phyloP scores from a whole-genome alignment of 2,797 vertebrate species.

The Bryconaethiops microstoma region DNA sequence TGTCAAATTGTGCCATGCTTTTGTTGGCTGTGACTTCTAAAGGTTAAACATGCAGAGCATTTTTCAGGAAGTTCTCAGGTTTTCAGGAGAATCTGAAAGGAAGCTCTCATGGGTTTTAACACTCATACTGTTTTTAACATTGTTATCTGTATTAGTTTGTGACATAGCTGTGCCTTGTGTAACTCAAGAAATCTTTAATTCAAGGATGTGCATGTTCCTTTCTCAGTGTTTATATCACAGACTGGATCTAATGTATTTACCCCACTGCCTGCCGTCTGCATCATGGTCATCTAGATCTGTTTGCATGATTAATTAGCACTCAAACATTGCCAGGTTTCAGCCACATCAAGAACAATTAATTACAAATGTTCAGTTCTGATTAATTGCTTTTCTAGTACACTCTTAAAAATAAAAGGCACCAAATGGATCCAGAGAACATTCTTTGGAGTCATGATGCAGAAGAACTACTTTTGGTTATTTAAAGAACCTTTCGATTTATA shows the following conservation, averaged over 20 bases:
- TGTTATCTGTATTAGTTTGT: no score
- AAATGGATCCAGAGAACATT: not conserved
- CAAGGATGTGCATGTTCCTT: no score
- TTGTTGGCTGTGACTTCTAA: not conserved
- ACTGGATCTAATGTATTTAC: not conserved
- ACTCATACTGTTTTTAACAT: no score
- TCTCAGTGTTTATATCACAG: not conserved
- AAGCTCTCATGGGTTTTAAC: not conserved
- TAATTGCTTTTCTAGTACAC: not conserved
- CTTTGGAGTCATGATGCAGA: no score
- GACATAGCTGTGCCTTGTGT: no score
- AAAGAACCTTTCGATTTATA: no score
- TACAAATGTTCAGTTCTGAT: not conserved
- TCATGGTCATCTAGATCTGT: not conserved
- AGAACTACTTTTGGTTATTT: no score
- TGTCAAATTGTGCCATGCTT: no score
- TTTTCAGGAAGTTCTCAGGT: no score
- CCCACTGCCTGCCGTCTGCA: not conserved
- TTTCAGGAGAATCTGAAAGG: not conserved
- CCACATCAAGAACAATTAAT: not conserved
- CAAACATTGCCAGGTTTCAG: not conserved
- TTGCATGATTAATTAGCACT: not conserved
- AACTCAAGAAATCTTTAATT: no score
- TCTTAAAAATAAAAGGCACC: not conserved
- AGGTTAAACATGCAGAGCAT: not conserved